These are phyloP conservation scores for Ciconia maguari DNA, from an alignment of 2,113 vertebrate genomes.

Conservation along the genomic window DNA sequence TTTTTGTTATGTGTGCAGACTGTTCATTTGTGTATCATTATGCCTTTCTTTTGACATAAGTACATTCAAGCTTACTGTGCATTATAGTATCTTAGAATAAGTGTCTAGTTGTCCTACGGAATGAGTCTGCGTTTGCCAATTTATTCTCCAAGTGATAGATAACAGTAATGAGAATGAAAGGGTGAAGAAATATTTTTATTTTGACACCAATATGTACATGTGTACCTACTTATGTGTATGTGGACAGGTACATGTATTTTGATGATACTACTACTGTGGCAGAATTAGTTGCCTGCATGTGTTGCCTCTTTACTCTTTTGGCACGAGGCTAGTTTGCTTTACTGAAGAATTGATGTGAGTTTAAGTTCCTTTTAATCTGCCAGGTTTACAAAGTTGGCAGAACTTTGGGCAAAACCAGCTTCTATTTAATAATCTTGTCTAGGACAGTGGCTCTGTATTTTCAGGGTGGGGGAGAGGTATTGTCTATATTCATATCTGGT, in stretches of 20 bases:
- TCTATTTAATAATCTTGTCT: neutral
- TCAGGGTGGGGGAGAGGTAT: neutral
- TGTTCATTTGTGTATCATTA: neutral
- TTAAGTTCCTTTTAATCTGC: neutral
- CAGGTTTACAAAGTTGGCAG: neutral
- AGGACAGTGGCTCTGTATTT: neutral
- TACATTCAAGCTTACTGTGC: neutral
- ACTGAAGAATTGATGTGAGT: neutral
- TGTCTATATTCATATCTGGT: neutral
- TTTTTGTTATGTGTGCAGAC: neutral
- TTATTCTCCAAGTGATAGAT: neutral
- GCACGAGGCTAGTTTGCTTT: neutral
- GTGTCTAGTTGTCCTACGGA: neutral
- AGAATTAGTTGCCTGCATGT: neutral
- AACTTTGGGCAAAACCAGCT: neutral
- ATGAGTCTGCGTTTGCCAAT: neutral
- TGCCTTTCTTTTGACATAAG: neutral
- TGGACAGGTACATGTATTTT: neutral
- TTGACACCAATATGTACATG: neutral
- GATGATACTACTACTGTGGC: neutral
- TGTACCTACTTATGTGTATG: neutral
- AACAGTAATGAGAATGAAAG: neutral
- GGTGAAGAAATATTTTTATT: neutral
- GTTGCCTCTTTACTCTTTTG: neutral
- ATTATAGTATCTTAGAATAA: neutral